These are phyloP conservation scores for Drosophila kambysellisi DNA, from an alignment of 2,888 invertebrate genomes.

Conservation along the genomic window DNA sequence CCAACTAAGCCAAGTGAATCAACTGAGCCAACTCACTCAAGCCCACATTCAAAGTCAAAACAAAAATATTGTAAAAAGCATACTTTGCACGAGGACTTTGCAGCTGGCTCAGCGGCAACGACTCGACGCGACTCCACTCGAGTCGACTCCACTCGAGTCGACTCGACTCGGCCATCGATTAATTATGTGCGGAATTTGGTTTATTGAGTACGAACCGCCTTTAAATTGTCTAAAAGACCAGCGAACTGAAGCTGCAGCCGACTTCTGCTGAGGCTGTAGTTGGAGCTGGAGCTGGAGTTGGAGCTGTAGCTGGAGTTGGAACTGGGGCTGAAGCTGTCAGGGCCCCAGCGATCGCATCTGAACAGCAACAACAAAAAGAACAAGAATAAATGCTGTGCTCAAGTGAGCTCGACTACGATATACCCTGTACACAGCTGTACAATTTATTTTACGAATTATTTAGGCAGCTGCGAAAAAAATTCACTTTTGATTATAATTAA, in stretches of 20 bases:
- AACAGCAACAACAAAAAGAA: constrained; percentile 6
- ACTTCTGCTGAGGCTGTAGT: constrained; percentile 52
- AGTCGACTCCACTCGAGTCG: constrained; percentile 43
- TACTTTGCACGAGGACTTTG: constrained; percentile 35
- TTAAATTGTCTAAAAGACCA: constrained; percentile 81
- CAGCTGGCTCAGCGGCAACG: constrained; percentile 39
- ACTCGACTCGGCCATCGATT: constrained; percentile 75
- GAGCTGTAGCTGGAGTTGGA: neutral
- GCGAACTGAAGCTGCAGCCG: constrained; percentile 56
- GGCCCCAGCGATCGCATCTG: constrained; percentile 45
- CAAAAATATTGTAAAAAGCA: constrained; percentile 73
- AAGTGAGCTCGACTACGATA: neutral
- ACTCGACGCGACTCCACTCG: constrained; percentile 27
- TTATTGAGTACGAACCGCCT: constrained; percentile 82
- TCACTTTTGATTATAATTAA: neutral
- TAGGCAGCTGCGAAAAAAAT: neutral
- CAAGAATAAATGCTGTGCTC: neutral
- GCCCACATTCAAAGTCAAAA: constrained; percentile 79
- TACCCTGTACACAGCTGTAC: neutral
- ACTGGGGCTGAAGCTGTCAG: constrained; percentile 68
- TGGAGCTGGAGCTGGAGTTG: constrained; percentile 47
- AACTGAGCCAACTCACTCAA: constrained; percentile 54
- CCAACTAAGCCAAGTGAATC: constrained; percentile 27
- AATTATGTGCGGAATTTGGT: constrained; percentile 84
- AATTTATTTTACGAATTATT: neutral